Evolutionary conservation across 2,888 invertebrate genomes (phyloP).

Genomic region (Ptychoptera albimana): DNA sequence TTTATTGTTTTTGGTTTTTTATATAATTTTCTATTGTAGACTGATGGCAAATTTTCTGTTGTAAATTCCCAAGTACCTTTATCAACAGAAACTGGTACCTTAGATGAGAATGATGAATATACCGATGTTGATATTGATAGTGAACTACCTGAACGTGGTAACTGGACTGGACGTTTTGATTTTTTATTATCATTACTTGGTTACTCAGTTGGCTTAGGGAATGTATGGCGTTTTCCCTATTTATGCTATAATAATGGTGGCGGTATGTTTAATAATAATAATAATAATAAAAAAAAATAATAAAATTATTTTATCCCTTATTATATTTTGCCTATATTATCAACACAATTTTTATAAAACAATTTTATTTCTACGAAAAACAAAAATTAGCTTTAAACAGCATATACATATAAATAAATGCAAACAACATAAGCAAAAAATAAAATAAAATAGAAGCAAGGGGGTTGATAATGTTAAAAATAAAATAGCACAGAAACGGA

Average conservation of each 20-base stretch:
- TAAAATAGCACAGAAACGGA: too few species aligned
- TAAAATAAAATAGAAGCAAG: too few species aligned
- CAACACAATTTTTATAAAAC: too few species aligned
- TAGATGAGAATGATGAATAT: constrained; percentile 4
- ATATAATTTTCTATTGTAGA: constrained; percentile 15
- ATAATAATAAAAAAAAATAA: neutral
- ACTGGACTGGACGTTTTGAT: constrained; percentile 61
- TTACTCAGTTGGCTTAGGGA: constrained; percentile 57
- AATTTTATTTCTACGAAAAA: too few species aligned
- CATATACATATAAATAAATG: too few species aligned
- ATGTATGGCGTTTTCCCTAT: constrained; percentile 62
- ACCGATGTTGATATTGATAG: neutral
- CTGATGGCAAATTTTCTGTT: constrained; percentile 32
- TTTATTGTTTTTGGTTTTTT: constrained; percentile 6
- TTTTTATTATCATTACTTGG: constrained; percentile 54
- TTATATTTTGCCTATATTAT: too few species aligned
- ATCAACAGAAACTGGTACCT: constrained; percentile 13
- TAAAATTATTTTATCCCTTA: neutral
- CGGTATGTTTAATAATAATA: constrained; percentile 30
- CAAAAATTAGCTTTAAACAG: too few species aligned
- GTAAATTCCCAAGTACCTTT: constrained; percentile 33
- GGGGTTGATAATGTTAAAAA: too few species aligned
- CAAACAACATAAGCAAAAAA: too few species aligned
- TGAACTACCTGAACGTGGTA: constrained; percentile 42
- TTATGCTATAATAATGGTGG: constrained; percentile 63